phyloP scores from a whole-genome alignment of 2,888 invertebrate species.

The Dendrolimus pini region DNA sequence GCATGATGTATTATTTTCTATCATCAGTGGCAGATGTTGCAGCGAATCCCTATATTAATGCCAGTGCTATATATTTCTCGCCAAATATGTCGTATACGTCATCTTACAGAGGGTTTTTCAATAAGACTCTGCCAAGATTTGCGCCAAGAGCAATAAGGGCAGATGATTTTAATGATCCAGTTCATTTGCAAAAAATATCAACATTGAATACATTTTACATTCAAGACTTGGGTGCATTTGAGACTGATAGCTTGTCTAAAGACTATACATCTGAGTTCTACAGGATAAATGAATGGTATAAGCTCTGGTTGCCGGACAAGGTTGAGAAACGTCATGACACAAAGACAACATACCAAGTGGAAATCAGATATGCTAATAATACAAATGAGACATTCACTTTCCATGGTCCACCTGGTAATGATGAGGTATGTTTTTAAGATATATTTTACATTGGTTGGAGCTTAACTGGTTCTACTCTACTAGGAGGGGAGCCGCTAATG shows the following conservation, averaged over 20 bases:
- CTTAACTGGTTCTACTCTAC: no score
- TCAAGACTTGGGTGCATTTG: constrained; percentile 90
- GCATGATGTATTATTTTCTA: constrained; percentile 98
- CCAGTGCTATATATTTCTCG: constrained; percentile 95
- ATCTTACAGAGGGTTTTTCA: constrained; percentile 96
- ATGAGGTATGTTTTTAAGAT: constrained; percentile 78
- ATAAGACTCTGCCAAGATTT: constrained; percentile 95
- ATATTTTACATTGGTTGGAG: background rate
- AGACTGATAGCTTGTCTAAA: constrained; percentile 84
- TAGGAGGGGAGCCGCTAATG: no score
- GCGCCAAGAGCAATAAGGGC: constrained; percentile 94
- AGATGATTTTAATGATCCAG: constrained; percentile 97
- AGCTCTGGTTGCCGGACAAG: constrained; percentile 92
- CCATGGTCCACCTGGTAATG: constrained; percentile 94
- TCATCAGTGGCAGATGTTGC: constrained; percentile 97
- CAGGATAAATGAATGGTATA: constrained; percentile 96
- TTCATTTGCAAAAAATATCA: constrained; percentile 94
- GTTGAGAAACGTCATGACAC: constrained; percentile 90
- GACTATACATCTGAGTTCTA: constrained; percentile 96
- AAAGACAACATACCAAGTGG: constrained; percentile 94
- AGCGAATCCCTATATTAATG: constrained; percentile 93
- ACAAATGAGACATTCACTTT: constrained; percentile 98
- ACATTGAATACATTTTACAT: constrained; percentile 94
- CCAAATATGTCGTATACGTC: constrained; percentile 96
- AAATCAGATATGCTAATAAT: constrained; percentile 94